These are phyloP conservation scores for Philereme transversata DNA, from an alignment of 2,888 invertebrate species.

Conservation along the genomic window DNA sequence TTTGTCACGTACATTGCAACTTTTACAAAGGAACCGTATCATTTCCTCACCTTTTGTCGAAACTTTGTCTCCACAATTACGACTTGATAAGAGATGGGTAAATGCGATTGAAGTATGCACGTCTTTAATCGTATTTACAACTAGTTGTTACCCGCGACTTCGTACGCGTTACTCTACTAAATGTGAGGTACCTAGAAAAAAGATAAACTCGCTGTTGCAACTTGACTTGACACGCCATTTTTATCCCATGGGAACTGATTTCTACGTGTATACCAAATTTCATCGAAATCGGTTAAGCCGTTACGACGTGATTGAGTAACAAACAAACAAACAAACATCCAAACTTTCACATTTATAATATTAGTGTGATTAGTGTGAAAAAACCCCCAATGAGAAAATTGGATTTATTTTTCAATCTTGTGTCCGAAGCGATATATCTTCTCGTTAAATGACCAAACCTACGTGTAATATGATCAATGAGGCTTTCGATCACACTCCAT, in stretches of 20 bases:
- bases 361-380: too few species aligned
- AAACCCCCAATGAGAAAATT: background rate
- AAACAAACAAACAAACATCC: too few species aligned
- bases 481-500: conserved; percentile 77
- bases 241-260: too few species aligned
- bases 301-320: too few species aligned
- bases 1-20: conserved; percentile 81
- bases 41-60: conserved; percentile 73
- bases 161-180: too few species aligned
- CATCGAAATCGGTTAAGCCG: too few species aligned
- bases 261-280: too few species aligned
- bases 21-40: conserved; percentile 76
- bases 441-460: conserved; percentile 68
- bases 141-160: too few species aligned
- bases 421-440: conserved; percentile 56
- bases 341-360: too few species aligned
- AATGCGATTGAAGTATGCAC: conserved; percentile 21
- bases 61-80: conserved; percentile 53
- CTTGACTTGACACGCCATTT: too few species aligned
- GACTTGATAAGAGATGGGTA: conserved; percentile 41
- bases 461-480: conserved; percentile 75
- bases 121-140: conserved; percentile 9
- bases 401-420: conserved; percentile 48
- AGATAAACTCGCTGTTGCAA: too few species aligned
- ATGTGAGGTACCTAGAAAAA: too few species aligned